Percentiles rank a stretch among this genome's conserved stretches.
Evolutionary conservation across 2,888 invertebrate genomes (phyloP).

Genomic region (Monochamus alternatus): DNA sequence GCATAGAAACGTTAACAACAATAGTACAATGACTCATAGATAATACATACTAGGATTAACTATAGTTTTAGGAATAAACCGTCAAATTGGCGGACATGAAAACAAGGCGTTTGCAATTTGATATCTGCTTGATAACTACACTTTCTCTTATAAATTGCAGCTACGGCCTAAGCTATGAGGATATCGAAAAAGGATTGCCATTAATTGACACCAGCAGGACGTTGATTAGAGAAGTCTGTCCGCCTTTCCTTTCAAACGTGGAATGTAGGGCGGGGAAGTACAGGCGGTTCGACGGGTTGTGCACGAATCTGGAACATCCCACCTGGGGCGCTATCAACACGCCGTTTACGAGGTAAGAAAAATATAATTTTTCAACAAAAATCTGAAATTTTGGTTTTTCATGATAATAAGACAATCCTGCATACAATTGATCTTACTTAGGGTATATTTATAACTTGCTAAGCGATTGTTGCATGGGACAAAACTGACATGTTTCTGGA

Average conservation of each 20-base stretch:
- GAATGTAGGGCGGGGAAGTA: constrained; percentile 92
- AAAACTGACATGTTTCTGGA: too few species aligned
- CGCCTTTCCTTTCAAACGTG: constrained; percentile 89
- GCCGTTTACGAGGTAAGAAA: constrained; percentile 83
- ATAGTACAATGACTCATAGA: too few species aligned
- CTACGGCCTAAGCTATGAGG: constrained; percentile 88
- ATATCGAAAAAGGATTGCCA: constrained; percentile 90
- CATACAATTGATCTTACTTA: too few species aligned
- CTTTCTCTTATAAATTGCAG: constrained; percentile 71
- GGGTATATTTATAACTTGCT: too few species aligned
- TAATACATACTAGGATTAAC: too few species aligned
- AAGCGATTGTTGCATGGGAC: too few species aligned
- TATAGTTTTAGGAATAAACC: too few species aligned
- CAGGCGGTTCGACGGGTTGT: constrained; percentile 88
- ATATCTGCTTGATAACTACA: not conserved
- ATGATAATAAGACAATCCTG: too few species aligned
- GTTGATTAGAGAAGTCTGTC: constrained; percentile 88
- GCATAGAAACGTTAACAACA: too few species aligned
- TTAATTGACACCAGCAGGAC: constrained; percentile 92
- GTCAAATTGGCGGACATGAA: not conserved
- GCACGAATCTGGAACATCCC: constrained; percentile 90
- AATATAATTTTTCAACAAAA: not conserved
- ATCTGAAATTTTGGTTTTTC: too few species aligned
- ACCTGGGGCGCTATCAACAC: constrained; percentile 91
- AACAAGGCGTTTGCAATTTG: not conserved